Conservation (phyloP, 1,140 invertebrate genomes). For the Anoplophora glabripennis region DNA sequence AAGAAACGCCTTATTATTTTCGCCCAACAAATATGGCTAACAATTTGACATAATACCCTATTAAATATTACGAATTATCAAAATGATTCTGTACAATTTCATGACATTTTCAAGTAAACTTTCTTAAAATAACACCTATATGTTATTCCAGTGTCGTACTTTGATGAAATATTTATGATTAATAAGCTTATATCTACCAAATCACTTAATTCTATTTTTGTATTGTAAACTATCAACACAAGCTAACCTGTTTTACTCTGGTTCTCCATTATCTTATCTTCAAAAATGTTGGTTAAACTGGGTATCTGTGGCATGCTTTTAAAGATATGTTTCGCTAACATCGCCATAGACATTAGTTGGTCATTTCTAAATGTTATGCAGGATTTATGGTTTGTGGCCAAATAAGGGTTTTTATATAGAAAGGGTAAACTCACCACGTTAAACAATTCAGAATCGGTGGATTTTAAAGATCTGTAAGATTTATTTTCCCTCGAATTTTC, state of each 20-base stretch:
- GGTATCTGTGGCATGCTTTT: conserved; percentile 30
- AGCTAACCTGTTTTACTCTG: not conserved
- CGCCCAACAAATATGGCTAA: no score
- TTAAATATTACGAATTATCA: no score
- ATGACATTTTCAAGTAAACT: no score
- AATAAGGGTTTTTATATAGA: conserved; percentile 5
- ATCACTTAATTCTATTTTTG: no score
- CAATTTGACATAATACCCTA: no score
- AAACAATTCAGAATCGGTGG: conserved; percentile 24
- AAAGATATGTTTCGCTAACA: not conserved
- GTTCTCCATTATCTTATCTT: conserved; percentile 12
- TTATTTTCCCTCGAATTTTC: conserved; percentile 7
- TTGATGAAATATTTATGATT: no score
- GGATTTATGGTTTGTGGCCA: conserved; percentile 7
- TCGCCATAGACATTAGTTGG: not conserved
- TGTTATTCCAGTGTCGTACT: no score
- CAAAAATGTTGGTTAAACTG: conserved; percentile 18
- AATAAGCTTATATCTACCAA: no score
- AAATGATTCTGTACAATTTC: no score
- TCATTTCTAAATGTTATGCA: conserved; percentile 22
- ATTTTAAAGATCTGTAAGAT: conserved; percentile 19
- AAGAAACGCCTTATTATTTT: no score
- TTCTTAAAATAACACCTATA: no score
- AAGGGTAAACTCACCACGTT: conserved; percentile 18
- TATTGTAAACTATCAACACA: no score